Evolutionary conservation across 2,113 vertebrate species (phyloP).

Genomic region (Tachycineta bicolor): DNA sequence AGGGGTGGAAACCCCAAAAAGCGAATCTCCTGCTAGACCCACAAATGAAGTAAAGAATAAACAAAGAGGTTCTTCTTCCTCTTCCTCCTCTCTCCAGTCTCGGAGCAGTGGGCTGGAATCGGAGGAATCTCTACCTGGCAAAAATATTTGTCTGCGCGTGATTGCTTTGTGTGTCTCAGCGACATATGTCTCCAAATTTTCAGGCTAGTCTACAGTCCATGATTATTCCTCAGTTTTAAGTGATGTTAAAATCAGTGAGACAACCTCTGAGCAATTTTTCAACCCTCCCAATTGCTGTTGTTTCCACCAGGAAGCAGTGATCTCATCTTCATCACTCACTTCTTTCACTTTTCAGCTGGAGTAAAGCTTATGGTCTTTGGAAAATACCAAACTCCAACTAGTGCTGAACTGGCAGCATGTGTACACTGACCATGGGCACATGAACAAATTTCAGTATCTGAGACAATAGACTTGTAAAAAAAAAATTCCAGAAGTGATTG

Average conservation of each 20-base stretch:
- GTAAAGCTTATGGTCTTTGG: neutral
- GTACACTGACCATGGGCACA: neutral
- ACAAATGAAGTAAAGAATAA: too few species aligned
- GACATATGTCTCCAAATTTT: neutral
- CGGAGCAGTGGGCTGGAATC: too few species aligned
- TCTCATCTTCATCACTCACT: neutral
- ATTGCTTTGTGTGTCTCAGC: too few species aligned
- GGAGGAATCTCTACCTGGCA: too few species aligned
- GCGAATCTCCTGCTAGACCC: too few species aligned
- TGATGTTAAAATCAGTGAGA: neutral
- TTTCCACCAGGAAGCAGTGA: neutral
- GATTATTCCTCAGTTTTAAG: neutral
- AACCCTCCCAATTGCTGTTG: neutral
- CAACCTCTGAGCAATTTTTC: neutral
- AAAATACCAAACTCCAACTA: neutral
- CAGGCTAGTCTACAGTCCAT: neutral
- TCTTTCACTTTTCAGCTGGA: neutral
- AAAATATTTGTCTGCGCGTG: too few species aligned
- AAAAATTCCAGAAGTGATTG: neutral
- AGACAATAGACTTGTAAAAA: neutral
- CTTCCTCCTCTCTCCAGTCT: too few species aligned
- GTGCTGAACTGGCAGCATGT: rapidly evolving
- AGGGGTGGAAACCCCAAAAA: too few species aligned
- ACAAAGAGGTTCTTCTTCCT: too few species aligned
- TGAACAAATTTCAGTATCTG: neutral